Conservation (phyloP, 1,140 invertebrate species). For the Microvelia longipes region DNA sequence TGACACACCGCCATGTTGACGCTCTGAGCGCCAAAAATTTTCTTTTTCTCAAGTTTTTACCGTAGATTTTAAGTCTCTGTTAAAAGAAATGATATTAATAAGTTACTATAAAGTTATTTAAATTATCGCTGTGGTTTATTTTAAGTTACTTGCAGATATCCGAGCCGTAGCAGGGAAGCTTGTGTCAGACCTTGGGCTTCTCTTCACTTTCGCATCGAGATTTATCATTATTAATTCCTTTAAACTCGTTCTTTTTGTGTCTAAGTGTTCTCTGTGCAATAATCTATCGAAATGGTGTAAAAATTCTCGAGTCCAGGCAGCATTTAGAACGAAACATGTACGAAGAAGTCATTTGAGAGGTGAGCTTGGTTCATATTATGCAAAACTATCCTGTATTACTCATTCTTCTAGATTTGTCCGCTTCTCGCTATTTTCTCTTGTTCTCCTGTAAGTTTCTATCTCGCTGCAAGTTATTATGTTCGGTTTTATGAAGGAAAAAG, state of each 20-base stretch:
- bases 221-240: neutral
- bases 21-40: slow-evolving; percentile 20
- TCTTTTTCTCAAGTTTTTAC: slow-evolving; percentile 8
- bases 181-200: slow-evolving; percentile 14
- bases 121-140: slow-evolving; percentile 1
- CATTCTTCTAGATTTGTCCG: neutral
- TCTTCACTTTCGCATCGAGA: neutral
- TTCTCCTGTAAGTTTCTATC: too few species aligned
- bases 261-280: neutral
- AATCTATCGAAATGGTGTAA: neutral
- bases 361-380: slow-evolving; percentile 4
- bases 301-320: neutral
- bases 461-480: too few species aligned
- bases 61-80: neutral
- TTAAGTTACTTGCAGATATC: slow-evolving; percentile 14
- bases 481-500: too few species aligned
- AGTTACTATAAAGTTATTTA: neutral
- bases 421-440: too few species aligned
- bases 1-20: slow-evolving; percentile 35
- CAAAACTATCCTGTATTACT: neutral
- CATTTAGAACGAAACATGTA: neutral
- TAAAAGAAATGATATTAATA: neutral
- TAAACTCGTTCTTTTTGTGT: neutral
- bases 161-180: slow-evolving; percentile 12
- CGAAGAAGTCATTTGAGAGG: slow-evolving; percentile 1